Percentiles rank a stretch among this genome's conserved stretches.
Conservation (phyloP, 2,797 vertebrate species). For the Gallinago solitaria region DNA sequence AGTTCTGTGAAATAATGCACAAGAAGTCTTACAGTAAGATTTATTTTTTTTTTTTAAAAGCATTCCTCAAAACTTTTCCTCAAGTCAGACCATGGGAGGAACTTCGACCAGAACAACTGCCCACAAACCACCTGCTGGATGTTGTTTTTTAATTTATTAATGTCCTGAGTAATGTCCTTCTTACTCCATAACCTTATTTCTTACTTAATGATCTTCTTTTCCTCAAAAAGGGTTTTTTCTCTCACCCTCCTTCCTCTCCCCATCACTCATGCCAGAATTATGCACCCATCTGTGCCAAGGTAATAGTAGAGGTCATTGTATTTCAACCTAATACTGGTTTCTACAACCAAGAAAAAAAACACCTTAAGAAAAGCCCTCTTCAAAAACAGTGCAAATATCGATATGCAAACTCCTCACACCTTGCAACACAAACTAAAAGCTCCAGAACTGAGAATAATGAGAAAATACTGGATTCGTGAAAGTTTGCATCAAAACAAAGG, state of each 20-base stretch:
- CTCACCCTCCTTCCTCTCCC: background rate
- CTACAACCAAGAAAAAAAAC: background rate
- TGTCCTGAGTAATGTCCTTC: fast-evolving
- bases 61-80: background rate
- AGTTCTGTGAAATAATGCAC: background rate
- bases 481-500: background rate
- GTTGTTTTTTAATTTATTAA: background rate
- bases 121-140: background rate
- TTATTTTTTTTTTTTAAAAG: background rate
- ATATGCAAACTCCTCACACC: background rate
- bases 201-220: background rate
- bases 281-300: background rate
- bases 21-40: background rate
- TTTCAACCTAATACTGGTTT: background rate
- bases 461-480: background rate
- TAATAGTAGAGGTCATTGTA: background rate
- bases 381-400: background rate
- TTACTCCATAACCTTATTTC: background rate
- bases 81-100: background rate
- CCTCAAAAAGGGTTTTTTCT: background rate
- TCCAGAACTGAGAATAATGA: background rate
- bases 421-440: fast-evolving
- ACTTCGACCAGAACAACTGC: background rate
- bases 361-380: background rate
- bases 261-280: background rate